Base-by-base conservation (phyloP, 2,113 vertebrate genomes). In the Rafetus swinhoei region DNA sequence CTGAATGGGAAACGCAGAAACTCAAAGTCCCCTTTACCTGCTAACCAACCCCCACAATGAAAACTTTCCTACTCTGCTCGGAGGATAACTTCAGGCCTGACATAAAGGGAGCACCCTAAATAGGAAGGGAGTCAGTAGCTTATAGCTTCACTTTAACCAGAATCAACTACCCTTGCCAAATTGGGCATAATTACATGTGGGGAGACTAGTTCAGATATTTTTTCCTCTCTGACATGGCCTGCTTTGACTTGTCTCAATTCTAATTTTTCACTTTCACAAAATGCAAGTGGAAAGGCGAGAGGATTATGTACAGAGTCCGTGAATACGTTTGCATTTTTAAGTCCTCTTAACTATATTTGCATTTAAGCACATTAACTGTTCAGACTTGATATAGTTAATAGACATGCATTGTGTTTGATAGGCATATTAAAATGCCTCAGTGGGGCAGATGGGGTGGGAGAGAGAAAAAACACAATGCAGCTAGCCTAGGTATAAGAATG, bases 271-370 rank as follows among this genome's bases (percentile, higher is more conserved):
- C 39, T 76, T 76, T 39, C 72, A 76, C 21, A 11, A 45, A 76
- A 35, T 5, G 12, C 0, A 1, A 72, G 21, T 54, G 54, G 24
- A 25, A 62, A 79, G 77, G 13, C 14, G 4, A 72, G 65, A 72
- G 29, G 16, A 11, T 62, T 62, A 27, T 60, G n/a, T 35, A 14
- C 83, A 39, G 13, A 0, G 0, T 21, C 79, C 0, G 1, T 25
- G 79, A 52, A 6, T 25, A 1, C 7, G 13, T 81, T 83, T 93
- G 14, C 82, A 65, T 0, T n/a, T n/a, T 50, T 6, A 24, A 85
- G 11, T 8, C 35, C 54, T 50, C 52, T 69, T 32, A 11, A 53
- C 81, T 1, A 0, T 32, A 4, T n/a, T n/a, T 69, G 9, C 29
- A 1, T 39, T 85, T 72, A 76, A 85, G n/a, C n/a, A 57, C 29